A percentile compares a stretch with the other conserved stretches of the same genome.
phyloP scores from a whole-genome alignment of 1,140 invertebrate species.

The Brachionus plicatilis region DNA sequence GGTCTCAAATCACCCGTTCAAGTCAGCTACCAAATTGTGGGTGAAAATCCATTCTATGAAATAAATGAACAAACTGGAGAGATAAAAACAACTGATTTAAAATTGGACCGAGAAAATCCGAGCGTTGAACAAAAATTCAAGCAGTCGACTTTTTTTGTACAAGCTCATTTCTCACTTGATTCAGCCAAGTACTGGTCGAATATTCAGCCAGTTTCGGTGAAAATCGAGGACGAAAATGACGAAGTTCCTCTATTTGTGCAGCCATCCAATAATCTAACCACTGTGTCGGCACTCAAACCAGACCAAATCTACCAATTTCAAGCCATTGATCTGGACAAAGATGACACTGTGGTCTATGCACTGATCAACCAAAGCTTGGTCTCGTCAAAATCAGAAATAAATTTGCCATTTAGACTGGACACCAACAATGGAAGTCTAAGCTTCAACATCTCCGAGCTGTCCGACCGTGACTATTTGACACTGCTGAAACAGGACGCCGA shows the following conservation, averaged over 20 bases:
- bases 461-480: not conserved
- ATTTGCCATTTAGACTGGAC: not conserved
- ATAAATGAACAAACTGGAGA: conserved; percentile 11
- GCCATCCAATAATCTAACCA: not conserved
- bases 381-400: not conserved
- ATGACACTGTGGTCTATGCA: not conserved
- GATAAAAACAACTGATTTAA: conserved; percentile 2
- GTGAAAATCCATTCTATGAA: not conserved
- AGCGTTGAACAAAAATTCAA: not conserved
- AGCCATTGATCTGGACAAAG: not conserved
- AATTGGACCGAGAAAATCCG: not conserved
- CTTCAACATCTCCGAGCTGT: not conserved
- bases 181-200: not conserved
- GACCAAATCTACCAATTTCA: not conserved
- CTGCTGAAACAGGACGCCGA: conserved; percentile 1
- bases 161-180: not conserved
- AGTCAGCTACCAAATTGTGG: not conserved
- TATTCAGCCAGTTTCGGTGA: not conserved
- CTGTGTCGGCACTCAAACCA: not conserved
- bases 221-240: conserved; percentile 6
- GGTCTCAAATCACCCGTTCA: not conserved
- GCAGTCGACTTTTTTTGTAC: not conserved
- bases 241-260: not conserved
- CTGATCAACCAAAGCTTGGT: not conserved
- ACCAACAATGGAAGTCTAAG: not conserved